These are phyloP conservation scores for Bimastos eiseni DNA, from an alignment of 2,888 invertebrate species.

Conservation along the genomic window DNA sequence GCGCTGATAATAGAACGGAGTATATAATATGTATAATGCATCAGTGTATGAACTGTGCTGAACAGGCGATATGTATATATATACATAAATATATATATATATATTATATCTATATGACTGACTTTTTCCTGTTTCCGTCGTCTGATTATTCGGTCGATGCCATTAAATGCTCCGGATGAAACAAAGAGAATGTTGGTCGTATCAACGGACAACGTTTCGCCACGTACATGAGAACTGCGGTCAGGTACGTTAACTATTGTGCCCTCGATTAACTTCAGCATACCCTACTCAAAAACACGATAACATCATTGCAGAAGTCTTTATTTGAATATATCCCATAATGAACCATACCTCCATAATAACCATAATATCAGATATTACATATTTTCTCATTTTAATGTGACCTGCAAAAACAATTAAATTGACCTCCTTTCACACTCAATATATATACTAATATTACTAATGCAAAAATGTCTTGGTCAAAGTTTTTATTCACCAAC, in stretches of 20 bases:
- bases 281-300: slow-evolving; percentile 52
- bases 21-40: too few relatives aligned
- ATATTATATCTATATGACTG: background rate
- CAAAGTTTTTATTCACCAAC: background rate
- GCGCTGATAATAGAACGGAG: too few relatives aligned
- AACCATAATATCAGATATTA: background rate
- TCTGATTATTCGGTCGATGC: slow-evolving; percentile 86
- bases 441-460: background rate
- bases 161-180: slow-evolving; percentile 97
- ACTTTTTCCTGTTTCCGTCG: slow-evolving; percentile 79
- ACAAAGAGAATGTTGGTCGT: slow-evolving; percentile 98
- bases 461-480: background rate
- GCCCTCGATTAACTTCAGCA: slow-evolving; percentile 86
- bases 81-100: background rate
- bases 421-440: background rate
- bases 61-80: background rate
- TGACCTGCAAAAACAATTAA: background rate
- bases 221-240: slow-evolving; percentile 83
- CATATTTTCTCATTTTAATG: background rate
- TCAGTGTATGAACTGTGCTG: too few relatives aligned
- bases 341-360: background rate
- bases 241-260: slow-evolving; percentile 97
- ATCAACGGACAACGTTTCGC: slow-evolving; percentile 94
- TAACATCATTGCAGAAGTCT: background rate
- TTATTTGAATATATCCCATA: background rate